Percentiles rank a stretch among this genome's conserved stretches.
These are phyloP conservation scores for Prosapia bicincta DNA, from an alignment of 2,888 invertebrate genomes.

Conservation along the genomic window DNA sequence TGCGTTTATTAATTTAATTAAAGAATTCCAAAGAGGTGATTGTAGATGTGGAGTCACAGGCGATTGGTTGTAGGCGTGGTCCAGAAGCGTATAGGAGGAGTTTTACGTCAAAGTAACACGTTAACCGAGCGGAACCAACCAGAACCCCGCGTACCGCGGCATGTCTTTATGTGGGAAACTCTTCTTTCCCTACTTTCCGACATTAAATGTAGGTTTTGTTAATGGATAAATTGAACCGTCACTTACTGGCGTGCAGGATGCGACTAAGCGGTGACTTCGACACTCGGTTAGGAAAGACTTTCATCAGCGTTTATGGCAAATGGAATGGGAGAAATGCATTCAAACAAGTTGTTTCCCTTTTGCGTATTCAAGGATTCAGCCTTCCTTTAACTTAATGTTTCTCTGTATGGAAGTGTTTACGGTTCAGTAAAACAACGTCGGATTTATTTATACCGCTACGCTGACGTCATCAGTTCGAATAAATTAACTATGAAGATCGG, in stretches of 20 bases:
- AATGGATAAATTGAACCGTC: neutral
- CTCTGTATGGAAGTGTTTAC: no score
- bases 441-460: no score
- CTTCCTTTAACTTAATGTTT: neutral
- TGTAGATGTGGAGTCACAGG: neutral
- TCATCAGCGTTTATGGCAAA: neutral
- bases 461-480: no score
- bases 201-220: neutral
- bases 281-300: neutral
- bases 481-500: no score
- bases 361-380: neutral
- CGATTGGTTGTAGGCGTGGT: neutral
- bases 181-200: neutral
- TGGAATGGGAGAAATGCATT: neutral
- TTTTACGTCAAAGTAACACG: neutral
- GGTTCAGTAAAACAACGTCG: no score
- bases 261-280: neutral
- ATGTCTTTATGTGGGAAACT: constrained; percentile 2
- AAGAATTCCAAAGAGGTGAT: neutral
- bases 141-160: neutral
- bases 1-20: neutral
- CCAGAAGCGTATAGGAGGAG: constrained; percentile 2
- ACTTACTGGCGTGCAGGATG: neutral
- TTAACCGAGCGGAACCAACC: neutral
- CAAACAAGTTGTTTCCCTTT: neutral